A percentile compares a stretch with the other conserved stretches of the same genome.
Evolutionary conservation across 2,113 vertebrate species (phyloP).

Genomic region (Ondatra zibethicus): DNA sequence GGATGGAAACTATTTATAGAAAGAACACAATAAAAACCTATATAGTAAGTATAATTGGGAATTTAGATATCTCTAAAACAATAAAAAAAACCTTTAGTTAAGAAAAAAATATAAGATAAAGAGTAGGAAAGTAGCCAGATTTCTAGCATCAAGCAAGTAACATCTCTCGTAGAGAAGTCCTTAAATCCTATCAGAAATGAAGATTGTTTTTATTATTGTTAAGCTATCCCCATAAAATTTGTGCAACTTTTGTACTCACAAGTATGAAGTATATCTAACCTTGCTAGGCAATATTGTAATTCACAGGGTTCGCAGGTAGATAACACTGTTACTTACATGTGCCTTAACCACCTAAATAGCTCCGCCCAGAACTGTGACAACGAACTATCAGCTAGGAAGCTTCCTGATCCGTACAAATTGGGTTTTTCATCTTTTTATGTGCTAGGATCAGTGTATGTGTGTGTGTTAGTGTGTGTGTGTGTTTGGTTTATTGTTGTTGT

Average conservation of each 20-base stretch:
- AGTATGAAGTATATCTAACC: neutral
- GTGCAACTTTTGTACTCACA: neutral
- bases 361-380: neutral
- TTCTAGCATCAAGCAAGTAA: neutral
- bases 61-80: neutral
- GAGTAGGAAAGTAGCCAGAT: neutral
- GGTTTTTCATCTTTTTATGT: no score
- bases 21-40: neutral
- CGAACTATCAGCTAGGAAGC: neutral
- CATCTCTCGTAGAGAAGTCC: no score
- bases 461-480: neutral
- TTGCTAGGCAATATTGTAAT: neutral
- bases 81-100: neutral
- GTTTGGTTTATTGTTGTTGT: neutral
- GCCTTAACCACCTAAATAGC: neutral
- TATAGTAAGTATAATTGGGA: neutral
- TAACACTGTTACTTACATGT: neutral
- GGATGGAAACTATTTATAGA: neutral
- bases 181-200: neutral
- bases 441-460: neutral
- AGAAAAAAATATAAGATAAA: neutral
- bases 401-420: neutral
- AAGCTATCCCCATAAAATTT: neutral
- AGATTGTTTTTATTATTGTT: neutral
- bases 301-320: neutral